These are phyloP conservation scores for Diloba caeruleocephala DNA, from an alignment of 2,888 invertebrate species.

Conservation along the genomic window DNA sequence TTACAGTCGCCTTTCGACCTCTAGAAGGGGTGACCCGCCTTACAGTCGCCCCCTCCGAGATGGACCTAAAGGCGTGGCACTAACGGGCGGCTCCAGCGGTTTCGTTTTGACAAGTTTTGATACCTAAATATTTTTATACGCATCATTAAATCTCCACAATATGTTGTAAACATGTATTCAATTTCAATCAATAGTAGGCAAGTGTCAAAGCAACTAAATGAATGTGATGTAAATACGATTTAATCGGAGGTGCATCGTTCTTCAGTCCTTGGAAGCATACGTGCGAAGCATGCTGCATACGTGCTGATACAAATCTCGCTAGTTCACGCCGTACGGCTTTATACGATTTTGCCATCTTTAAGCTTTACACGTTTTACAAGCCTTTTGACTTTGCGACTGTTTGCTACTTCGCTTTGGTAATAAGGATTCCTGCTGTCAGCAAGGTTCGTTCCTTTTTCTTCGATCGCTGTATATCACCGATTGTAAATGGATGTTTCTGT, in stretches of 20 bases:
- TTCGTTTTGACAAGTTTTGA: no score
- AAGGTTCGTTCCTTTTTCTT: no score
- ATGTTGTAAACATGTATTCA: constrained; percentile 23
- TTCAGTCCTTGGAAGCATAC: constrained; percentile 54
- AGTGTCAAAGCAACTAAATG: constrained; percentile 43
- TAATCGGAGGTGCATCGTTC: constrained; percentile 60
- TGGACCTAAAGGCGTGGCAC: no score
- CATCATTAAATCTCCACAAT: constrained; percentile 4
- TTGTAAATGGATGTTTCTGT: no score
- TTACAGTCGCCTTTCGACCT: no score
- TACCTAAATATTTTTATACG: no score
- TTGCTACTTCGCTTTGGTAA: not conserved
- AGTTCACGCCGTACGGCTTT: constrained; percentile 35
- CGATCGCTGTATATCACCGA: no score
- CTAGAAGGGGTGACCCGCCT: no score
- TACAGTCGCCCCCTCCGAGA: no score
- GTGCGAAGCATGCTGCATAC: constrained; percentile 56
- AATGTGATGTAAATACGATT: constrained; percentile 54
- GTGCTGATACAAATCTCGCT: constrained; percentile 52
- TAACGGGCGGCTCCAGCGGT: no score
- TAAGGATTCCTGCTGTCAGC: no score
- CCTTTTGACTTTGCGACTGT: constrained; percentile 24
- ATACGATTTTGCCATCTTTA: constrained; percentile 37
- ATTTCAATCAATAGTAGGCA: constrained; percentile 31
- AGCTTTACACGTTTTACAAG: constrained; percentile 39